A percentile compares a stretch with the other conserved stretches of the same genome.
These are phyloP conservation scores for Brachirus orientalis DNA, from an alignment of 2,113 vertebrate species.

Conservation along the genomic window DNA sequence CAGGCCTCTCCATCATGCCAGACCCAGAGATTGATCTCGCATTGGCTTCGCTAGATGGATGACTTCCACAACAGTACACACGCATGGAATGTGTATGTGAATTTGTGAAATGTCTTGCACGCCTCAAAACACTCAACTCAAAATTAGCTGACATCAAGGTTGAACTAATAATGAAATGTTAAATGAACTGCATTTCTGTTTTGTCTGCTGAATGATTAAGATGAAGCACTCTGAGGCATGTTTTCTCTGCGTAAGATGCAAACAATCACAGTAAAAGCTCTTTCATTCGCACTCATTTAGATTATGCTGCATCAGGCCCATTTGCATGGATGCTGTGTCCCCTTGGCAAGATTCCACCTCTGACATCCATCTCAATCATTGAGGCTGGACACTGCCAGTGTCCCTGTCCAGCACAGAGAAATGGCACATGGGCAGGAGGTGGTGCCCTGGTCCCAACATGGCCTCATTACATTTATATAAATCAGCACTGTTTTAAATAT, in stretches of 20 bases:
- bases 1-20: slow-evolving; percentile 79
- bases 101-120: background rate
- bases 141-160: slow-evolving; percentile 11
- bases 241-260: slow-evolving; percentile 46
- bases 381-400: slow-evolving; percentile 53
- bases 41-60: slow-evolving; percentile 68
- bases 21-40: slow-evolving; percentile 77
- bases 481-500: slow-evolving; percentile 34
- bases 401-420: slow-evolving; percentile 60
- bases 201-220: slow-evolving; percentile 30
- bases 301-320: slow-evolving; percentile 61
- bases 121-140: background rate
- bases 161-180: slow-evolving; percentile 15
- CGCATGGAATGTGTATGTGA: slow-evolving; percentile 6
- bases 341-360: slow-evolving; percentile 55
- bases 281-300: slow-evolving; percentile 72
- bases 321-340: slow-evolving; percentile 64
- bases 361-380: slow-evolving; percentile 76
- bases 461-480: slow-evolving; percentile 46
- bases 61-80: slow-evolving; percentile 43
- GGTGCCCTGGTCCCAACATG: slow-evolving; percentile 50
- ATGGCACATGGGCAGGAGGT: slow-evolving; percentile 52
- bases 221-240: slow-evolving; percentile 37
- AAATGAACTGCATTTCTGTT: slow-evolving; percentile 46
- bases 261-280: slow-evolving; percentile 60